These are phyloP conservation scores for Cetonia aurata DNA, from an alignment of 2,888 invertebrate genomes.

Conservation along the genomic window DNA sequence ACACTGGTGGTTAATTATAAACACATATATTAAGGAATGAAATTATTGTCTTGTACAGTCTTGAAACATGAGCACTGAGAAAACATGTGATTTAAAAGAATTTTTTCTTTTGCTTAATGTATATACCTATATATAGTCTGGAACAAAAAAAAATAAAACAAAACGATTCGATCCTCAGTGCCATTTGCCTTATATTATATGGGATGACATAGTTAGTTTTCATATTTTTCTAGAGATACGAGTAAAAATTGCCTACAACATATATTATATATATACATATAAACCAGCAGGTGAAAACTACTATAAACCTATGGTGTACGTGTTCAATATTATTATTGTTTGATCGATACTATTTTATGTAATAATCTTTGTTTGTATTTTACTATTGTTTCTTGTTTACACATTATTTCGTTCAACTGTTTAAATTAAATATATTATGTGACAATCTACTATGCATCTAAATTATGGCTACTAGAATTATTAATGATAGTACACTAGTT, in stretches of 20 bases:
- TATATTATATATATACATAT: constrained; percentile 20
- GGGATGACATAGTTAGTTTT: constrained; percentile 57
- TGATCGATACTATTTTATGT: too few species aligned
- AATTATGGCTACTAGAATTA: neutral
- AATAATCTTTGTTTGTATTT: neutral
- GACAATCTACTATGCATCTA: neutral
- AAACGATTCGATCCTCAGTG: constrained; percentile 52
- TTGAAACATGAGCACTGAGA: constrained; percentile 41
- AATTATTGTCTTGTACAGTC: too few species aligned
- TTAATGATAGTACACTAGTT: constrained; percentile 1
- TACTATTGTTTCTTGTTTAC: neutral
- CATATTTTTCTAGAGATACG: constrained; percentile 59
- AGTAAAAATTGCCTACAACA: constrained; percentile 24
- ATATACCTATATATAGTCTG: constrained; percentile 27
- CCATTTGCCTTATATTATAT: constrained; percentile 54
- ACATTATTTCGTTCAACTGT: neutral
- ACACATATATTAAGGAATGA: too few species aligned
- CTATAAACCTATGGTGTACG: constrained; percentile 25
- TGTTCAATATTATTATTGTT: constrained; percentile 11
- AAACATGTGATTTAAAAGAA: constrained; percentile 35
- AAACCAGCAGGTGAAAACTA: neutral
- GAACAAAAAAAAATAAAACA: constrained; percentile 7
- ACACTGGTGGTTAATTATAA: constrained; percentile 15
- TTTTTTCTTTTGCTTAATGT: constrained; percentile 29
- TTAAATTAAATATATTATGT: neutral